A percentile compares a stretch with the other conserved stretches of the same genome.
Conservation (phyloP, 2,888 invertebrate genomes). For the Drosophila maculinotata region DNA sequence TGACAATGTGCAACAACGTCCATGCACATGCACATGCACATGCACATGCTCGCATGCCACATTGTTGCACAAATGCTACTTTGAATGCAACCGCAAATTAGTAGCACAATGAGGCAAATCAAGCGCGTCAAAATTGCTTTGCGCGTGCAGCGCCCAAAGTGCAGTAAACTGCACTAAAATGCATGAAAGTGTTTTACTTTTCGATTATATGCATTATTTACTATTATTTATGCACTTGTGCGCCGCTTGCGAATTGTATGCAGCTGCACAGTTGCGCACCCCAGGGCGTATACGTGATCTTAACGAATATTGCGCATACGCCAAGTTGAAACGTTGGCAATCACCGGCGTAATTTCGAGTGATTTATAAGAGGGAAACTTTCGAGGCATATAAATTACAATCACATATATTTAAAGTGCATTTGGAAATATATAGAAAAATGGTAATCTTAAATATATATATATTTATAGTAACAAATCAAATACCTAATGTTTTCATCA, state of each 20-base stretch:
- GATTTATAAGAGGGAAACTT: conserved; percentile 21
- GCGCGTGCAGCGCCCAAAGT: conserved; percentile 37
- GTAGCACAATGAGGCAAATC: conserved; percentile 54
- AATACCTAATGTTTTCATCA: too few relatives aligned
- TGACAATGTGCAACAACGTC: conserved; percentile 46
- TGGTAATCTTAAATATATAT: too few relatives aligned
- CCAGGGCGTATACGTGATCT: conserved; percentile 46
- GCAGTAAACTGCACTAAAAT: conserved; percentile 38
- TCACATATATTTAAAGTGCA: not conserved
- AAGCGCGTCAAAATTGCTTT: conserved; percentile 47
- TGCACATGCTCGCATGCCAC: conserved; percentile 29
- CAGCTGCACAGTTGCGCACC: conserved; percentile 12
- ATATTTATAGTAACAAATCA: too few relatives aligned
- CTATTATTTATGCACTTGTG: conserved; percentile 39
- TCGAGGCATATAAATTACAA: conserved; percentile 11
- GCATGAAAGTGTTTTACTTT: conserved; percentile 34
- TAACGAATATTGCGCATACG: conserved; percentile 53
- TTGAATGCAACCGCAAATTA: conserved; percentile 45
- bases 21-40: conserved; percentile 12
- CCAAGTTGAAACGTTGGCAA: conserved; percentile 16
- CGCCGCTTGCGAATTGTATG: too few relatives aligned
- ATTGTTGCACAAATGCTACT: conserved; percentile 49
- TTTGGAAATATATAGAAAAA: not conserved
- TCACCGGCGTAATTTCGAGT: conserved; percentile 19
- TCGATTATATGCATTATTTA: conserved; percentile 37